Percentiles rank a stretch among this genome's conserved stretches.
Evolutionary conservation across 2,113 vertebrate species (phyloP).

Genomic region (Monarcha castaneiventris): DNA sequence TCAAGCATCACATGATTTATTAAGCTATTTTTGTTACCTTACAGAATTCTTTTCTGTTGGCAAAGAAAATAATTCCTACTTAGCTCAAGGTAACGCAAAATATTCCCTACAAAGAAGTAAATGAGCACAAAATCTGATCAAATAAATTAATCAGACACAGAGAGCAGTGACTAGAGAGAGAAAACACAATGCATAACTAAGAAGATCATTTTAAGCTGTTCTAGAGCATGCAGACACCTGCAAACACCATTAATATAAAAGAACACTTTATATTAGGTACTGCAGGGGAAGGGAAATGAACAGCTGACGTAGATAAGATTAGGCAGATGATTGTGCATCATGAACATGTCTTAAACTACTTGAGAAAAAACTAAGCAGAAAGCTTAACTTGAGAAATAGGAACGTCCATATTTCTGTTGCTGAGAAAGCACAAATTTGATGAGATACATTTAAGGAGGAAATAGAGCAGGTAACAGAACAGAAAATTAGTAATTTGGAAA

Average conservation of each 20-base stretch:
- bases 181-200: neutral
- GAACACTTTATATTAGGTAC: neutral
- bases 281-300: constrained; percentile 5
- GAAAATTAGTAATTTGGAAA: neutral
- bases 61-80: neutral
- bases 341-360: neutral
- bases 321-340: neutral
- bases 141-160: neutral
- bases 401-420: neutral
- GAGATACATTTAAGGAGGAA: neutral
- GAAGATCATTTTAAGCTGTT: neutral
- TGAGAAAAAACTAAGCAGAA: neutral
- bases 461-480: neutral
- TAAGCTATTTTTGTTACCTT: constrained; percentile 12
- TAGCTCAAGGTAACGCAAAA: constrained; percentile 31
- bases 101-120: neutral
- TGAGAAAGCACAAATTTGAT: neutral
- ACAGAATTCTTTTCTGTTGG: neutral
- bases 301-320: constrained; percentile 24
- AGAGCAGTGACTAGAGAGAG: neutral
- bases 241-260: constrained; percentile 28
- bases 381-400: neutral
- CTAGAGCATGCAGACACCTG: constrained; percentile 1
- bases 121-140: neutral
- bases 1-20: neutral